Evolutionary conservation across 2,113 vertebrate genomes (phyloP).

Genomic region (Telmatochromis sp.): DNA sequence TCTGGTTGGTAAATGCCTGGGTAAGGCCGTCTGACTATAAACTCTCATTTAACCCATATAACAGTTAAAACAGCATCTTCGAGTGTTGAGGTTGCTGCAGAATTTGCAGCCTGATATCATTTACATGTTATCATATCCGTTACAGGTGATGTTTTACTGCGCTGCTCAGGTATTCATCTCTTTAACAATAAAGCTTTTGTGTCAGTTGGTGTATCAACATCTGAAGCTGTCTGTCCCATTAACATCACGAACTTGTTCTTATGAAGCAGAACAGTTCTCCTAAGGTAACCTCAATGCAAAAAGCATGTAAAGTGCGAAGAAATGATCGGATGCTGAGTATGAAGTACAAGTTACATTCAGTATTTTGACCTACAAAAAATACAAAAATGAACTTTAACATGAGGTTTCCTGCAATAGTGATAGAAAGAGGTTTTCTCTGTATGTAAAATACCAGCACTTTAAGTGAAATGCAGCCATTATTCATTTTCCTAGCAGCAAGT

Average conservation of each 20-base stretch:
- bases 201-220: background rate
- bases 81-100: rapidly evolving
- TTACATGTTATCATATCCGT: background rate
- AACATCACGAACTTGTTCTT: background rate
- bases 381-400: background rate
- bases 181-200: background rate
- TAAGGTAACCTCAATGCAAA: background rate
- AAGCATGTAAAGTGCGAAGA: rapidly evolving
- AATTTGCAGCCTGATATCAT: background rate
- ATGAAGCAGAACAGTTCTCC: background rate
- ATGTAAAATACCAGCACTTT: background rate
- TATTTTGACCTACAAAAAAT: background rate
- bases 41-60: background rate
- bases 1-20: background rate
- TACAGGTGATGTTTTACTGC: background rate
- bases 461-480: background rate
- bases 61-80: background rate
- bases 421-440: background rate
- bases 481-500: background rate
- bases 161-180: background rate
- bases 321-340: background rate
- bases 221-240: background rate
- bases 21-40: background rate
- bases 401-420: background rate
- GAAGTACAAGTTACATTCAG: background rate